phyloP scores from a whole-genome alignment of 2,797 vertebrate species.

The Microcaecilia unicolor region DNA sequence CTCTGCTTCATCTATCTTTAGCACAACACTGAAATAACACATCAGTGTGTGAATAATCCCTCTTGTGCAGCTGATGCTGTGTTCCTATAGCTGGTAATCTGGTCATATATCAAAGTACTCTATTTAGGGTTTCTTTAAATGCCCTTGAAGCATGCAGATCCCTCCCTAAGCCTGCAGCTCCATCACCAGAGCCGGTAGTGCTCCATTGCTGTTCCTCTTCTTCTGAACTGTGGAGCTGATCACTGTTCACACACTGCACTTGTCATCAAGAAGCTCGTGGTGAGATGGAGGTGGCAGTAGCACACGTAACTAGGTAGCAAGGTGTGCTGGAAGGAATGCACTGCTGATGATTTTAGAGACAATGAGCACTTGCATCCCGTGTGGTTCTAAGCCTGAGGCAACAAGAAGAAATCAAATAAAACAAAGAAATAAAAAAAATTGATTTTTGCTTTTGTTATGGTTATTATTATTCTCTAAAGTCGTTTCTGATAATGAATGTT shows the following conservation, averaged over 20 bases:
- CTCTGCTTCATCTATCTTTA: conserved; percentile 52
- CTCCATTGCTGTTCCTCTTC: conserved; percentile 33
- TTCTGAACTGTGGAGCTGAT: conserved; percentile 9
- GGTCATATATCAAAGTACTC: conserved; percentile 20
- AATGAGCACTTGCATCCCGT: conserved; percentile 23
- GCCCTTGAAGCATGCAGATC: conserved; percentile 4
- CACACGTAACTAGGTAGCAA: conserved; percentile 44
- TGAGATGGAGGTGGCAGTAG: conserved; percentile 24
- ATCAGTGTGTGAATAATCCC: conserved; percentile 45
- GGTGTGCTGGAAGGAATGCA: conserved; percentile 30
- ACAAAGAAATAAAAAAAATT: conserved; percentile 30
- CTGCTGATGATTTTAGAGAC: conserved; percentile 33
- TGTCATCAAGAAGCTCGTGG: conserved; percentile 20
- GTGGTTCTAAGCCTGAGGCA: conserved; percentile 31
- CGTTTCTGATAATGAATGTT: conserved; percentile 35
- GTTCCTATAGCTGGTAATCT: conserved; percentile 29
- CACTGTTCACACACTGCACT: conserved; percentile 18
- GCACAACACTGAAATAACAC: too few relatives aligned
- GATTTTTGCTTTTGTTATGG: conserved; percentile 55
- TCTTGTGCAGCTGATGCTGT: conserved; percentile 26
- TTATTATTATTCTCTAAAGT: conserved; percentile 27
- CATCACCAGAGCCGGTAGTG: conserved; percentile 21
- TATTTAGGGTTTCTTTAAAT: conserved; percentile 31
- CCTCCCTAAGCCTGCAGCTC: conserved; percentile 19
- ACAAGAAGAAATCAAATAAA: conserved; percentile 17